phyloP scores from a whole-genome alignment of 2,113 vertebrate species.

The Caloenas nicobarica region DNA sequence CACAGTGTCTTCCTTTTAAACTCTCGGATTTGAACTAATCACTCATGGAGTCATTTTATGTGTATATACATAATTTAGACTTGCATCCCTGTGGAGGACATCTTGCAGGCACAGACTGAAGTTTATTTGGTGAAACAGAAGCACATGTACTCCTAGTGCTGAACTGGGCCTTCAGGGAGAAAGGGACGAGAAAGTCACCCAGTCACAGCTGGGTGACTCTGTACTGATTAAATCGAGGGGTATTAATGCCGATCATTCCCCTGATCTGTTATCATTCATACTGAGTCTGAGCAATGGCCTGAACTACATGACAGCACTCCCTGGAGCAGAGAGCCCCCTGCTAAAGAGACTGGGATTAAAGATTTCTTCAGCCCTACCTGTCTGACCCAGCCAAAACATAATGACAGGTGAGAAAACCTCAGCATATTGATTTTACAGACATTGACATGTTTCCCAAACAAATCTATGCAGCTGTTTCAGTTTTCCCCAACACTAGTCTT shows the following conservation, averaged over 20 bases:
- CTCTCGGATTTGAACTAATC: neutral
- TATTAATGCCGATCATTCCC: neutral
- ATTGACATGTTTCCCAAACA: neutral
- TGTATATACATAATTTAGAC: neutral
- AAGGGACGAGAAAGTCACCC: neutral
- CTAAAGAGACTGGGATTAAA: neutral
- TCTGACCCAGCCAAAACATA: neutral
- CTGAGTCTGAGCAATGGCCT: neutral
- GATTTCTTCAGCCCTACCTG: neutral
- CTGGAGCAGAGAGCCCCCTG: neutral
- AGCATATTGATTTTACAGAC: neutral
- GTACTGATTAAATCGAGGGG: neutral
- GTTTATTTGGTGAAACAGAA: neutral
- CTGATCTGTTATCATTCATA: neutral
- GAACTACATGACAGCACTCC: neutral
- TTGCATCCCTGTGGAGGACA: neutral
- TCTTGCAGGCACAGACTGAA: neutral
- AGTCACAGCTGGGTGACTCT: neutral
- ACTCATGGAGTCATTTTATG: neutral
- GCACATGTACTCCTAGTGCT: fast-evolving
- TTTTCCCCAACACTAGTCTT: neutral
- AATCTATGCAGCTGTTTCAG: neutral
- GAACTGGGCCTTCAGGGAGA: neutral
- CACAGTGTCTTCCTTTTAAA: neutral
- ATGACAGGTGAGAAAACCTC: neutral